Base-by-base conservation (phyloP, 2,888 invertebrate species). In the Catocala fraxini region DNA sequence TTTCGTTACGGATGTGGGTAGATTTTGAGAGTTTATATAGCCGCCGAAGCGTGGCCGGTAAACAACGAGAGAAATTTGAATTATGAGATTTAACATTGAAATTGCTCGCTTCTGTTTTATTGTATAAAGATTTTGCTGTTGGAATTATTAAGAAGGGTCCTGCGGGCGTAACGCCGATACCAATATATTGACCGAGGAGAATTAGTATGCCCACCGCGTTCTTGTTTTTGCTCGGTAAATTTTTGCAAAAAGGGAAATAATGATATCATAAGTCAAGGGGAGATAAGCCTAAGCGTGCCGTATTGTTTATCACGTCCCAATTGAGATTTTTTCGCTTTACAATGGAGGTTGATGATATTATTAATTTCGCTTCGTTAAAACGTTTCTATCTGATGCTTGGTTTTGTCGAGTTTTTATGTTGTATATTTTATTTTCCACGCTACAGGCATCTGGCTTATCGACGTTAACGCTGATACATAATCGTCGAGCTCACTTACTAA, bases 1-100 rank as follows among this genome's bases (percentile, higher is more conserved):
- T 90, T 90, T 91, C 89, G 87, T 88, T 88, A 88, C 89, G 91
- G 90, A 92, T 92, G 91, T 90, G 90, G 89, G 91, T 92, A 90
- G 89, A 89, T 89, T 90, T 89, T 88, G 88, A 90, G 90, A 89
- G 90, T 91, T 91, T 90, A 90, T 89, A 89, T 86, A 90, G 83
- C 84, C 83, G 74, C 83, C 85, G 82, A 89, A 87, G 83, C 89
- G 88, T 85, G 80, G 80, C 85, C 83, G 83, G 87, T 89, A 90
- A 92, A 91, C 88, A 91, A 88, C 87, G 79, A 78, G 87, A 83
- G 86, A 84, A 84, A 89, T 90, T 90, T 90, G 90, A 91, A 89
- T 92, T 91, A 92, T 91, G 89, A 89, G 88, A 92, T 89, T 91
- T 89, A 88, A 87, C 87, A 88, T 85, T 84, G 86, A 87, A 90